A percentile compares a stretch with the other conserved stretches of the same genome.
Conservation (phyloP, 2,888 invertebrate genomes). For the Perdita meconis region DNA sequence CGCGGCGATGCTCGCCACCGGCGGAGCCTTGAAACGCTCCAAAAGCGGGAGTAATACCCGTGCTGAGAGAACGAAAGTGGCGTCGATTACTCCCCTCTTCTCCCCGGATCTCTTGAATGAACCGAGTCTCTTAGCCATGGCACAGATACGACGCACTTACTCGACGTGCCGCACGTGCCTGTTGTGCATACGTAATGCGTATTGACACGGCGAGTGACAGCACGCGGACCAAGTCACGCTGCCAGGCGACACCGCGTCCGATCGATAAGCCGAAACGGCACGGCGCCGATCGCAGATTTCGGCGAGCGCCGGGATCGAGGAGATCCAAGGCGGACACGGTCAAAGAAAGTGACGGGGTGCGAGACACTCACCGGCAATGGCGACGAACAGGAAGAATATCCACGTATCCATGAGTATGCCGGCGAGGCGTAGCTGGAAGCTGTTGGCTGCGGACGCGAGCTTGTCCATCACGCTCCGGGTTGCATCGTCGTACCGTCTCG, state of each 20-base stretch:
- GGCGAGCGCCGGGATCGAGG: not conserved
- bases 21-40: slow-evolving; percentile 41
- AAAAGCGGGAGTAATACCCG: slow-evolving; percentile 47
- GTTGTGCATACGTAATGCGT: slow-evolving; percentile 70
- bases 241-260: slow-evolving; percentile 35
- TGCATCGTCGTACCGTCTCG: slow-evolving; percentile 52
- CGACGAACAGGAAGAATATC: slow-evolving; percentile 76
- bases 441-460: slow-evolving; percentile 49
- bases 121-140: slow-evolving; percentile 56
- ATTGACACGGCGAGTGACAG: slow-evolving; percentile 64
- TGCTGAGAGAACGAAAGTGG: slow-evolving; percentile 55
- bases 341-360: not conserved
- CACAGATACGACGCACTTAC: slow-evolving; percentile 63
- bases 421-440: slow-evolving; percentile 66
- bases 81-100: slow-evolving; percentile 34
- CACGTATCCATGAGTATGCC: slow-evolving; percentile 76
- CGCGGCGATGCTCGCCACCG: slow-evolving; percentile 11
- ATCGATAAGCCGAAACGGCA: slow-evolving; percentile 42
- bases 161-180: slow-evolving; percentile 70
- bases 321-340: not conserved
- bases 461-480: slow-evolving; percentile 68
- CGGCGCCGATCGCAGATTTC: slow-evolving; percentile 19
- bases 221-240: slow-evolving; percentile 54
- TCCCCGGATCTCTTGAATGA: slow-evolving; percentile 61
- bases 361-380: slow-evolving; percentile 76